These are phyloP conservation scores for Prinia subflava DNA, from an alignment of 2,113 vertebrate species.

Conservation along the genomic window DNA sequence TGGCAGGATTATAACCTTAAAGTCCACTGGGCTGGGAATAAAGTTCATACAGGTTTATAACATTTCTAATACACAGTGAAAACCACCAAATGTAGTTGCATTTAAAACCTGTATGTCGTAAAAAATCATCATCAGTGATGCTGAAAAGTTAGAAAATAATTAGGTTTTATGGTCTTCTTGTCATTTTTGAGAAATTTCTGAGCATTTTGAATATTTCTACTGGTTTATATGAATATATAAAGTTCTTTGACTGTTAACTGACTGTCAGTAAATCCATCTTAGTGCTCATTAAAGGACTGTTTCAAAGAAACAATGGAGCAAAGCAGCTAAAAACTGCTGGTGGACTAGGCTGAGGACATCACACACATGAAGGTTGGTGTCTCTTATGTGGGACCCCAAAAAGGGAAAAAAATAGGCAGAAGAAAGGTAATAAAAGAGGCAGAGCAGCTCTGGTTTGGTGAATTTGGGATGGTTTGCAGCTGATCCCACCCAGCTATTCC, in stretches of 20 bases:
- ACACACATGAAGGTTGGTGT: not conserved
- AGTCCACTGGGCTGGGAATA: conserved; percentile 50
- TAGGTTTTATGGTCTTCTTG: not conserved
- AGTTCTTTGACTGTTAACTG: not conserved
- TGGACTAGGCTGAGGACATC: not conserved
- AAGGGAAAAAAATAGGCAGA: not conserved
- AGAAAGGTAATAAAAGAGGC: not conserved
- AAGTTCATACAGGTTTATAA: conserved; percentile 32
- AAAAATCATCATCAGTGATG: not conserved
- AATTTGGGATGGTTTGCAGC: not conserved
- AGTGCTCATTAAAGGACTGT: not conserved
- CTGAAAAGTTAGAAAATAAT: not conserved
- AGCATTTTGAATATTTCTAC: not conserved
- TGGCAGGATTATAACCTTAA: conserved; percentile 46
- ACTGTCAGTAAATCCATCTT: not conserved
- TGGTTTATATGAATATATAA: not conserved
- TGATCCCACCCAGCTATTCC: not conserved
- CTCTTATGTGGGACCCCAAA: not conserved
- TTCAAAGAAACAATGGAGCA: not conserved
- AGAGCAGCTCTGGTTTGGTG: not conserved
- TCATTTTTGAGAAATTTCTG: not conserved
- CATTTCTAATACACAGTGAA: not conserved
- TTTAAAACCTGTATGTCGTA: not conserved
- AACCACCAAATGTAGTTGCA: not conserved
- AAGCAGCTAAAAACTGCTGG: not conserved